Percentiles rank a stretch among this genome's conserved stretches.
These are phyloP conservation scores for Plodia interpunctella DNA, from an alignment of 1,140 invertebrate species.

Conservation along the genomic window DNA sequence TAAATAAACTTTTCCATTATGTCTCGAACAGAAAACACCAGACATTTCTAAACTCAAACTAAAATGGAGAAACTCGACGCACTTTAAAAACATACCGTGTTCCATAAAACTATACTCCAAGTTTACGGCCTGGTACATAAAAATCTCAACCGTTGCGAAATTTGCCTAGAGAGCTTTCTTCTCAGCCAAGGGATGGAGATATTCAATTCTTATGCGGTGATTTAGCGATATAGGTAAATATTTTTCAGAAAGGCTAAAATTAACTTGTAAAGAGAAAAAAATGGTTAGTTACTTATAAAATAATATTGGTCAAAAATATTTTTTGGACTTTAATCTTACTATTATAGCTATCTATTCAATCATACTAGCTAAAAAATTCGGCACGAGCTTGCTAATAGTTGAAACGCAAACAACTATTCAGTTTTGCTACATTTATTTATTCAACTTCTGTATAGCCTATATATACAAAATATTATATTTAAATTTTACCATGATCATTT, in stretches of 20 bases:
- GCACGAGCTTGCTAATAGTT: too few relatives aligned
- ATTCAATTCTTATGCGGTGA: conserved; percentile 6
- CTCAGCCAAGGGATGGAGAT: conserved; percentile 21
- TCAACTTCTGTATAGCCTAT: too few relatives aligned
- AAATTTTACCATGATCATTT: too few relatives aligned
- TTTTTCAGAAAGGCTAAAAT: neutral
- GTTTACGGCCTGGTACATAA: conserved; percentile 34
- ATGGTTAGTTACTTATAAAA: too few relatives aligned
- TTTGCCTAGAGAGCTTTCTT: conserved; percentile 22
- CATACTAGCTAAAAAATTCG: too few relatives aligned
- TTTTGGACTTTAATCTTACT: too few relatives aligned
- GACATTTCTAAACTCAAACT: neutral
- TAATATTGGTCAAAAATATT: too few relatives aligned
- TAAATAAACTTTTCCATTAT: neutral
- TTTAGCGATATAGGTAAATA: conserved; percentile 8
- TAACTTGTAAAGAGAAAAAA: too few relatives aligned
- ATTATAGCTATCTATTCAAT: too few relatives aligned
- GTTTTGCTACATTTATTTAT: too few relatives aligned
- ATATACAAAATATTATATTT: too few relatives aligned
- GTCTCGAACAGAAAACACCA: neutral
- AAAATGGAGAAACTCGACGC: conserved; percentile 16
- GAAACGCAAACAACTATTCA: too few relatives aligned
- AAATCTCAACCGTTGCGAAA: conserved; percentile 27
- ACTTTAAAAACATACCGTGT: conserved; percentile 28
- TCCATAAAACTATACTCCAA: conserved; percentile 33